A percentile compares a stretch with the other conserved stretches of the same genome.
Conservation (phyloP, 2,113 vertebrate species). For the Scalopus aquaticus region DNA sequence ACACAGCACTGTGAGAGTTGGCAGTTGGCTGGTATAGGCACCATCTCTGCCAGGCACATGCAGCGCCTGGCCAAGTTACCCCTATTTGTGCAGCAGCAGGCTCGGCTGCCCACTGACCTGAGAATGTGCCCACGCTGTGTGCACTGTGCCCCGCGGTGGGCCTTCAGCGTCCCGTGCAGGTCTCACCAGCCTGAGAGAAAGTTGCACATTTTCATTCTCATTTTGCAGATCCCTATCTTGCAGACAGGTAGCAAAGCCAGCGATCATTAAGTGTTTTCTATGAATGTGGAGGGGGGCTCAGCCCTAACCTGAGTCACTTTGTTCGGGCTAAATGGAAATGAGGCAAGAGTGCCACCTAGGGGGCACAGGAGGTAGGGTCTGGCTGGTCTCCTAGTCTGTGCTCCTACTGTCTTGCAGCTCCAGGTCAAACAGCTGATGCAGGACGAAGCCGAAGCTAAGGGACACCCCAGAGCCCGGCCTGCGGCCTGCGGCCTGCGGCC, state of each 20-base stretch:
- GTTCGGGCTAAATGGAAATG: rapidly evolving
- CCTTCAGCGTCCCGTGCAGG: not conserved
- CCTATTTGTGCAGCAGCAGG: no score
- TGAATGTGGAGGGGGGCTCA: not conserved
- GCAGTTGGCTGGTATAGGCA: not conserved
- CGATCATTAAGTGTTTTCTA: not conserved
- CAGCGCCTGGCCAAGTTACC: not conserved
- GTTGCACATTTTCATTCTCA: not conserved
- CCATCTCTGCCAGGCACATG: not conserved
- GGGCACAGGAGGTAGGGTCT: no score
- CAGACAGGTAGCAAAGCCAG: not conserved
- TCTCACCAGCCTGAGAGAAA: not conserved
- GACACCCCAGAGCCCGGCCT: not conserved
- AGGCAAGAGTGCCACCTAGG: not conserved
- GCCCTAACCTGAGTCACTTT: not conserved
- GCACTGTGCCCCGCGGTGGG: not conserved
- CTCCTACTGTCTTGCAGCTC: not conserved
- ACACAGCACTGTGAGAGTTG: not conserved
- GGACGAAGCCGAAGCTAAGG: no score
- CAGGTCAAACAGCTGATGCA: no score
- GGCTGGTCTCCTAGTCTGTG: no score
- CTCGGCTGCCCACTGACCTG: no score
- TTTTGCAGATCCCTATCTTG: not conserved
- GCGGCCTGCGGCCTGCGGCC: not conserved
- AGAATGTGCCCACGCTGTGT: no score